Percentiles rank a stretch among this genome's conserved stretches.
Conservation (phyloP, 2,113 vertebrate species). For the Micronycteris hirsuta region DNA sequence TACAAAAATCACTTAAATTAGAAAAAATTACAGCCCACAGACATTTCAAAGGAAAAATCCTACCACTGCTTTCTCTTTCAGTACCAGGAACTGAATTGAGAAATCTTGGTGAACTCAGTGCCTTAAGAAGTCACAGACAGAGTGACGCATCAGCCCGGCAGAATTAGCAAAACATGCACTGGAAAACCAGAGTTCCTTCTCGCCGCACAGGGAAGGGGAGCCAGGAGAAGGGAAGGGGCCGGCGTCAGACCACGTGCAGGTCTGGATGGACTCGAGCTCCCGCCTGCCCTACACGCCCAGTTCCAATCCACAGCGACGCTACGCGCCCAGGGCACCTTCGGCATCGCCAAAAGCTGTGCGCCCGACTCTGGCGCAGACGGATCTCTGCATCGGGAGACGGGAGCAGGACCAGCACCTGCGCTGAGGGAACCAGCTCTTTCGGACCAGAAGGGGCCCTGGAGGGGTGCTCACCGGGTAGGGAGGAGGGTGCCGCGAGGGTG, state of each 20-base stretch:
- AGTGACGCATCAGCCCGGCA: neutral
- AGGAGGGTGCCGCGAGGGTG: neutral
- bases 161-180: neutral
- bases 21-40: neutral
- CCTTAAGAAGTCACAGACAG: neutral
- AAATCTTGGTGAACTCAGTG: neutral
- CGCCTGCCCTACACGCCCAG: neutral
- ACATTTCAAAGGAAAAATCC: neutral
- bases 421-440: neutral
- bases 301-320: neutral
- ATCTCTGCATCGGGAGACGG: rapidly evolving
- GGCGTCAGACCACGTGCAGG: neutral
- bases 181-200: too few relatives aligned
- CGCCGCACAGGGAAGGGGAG: neutral
- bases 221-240: too few relatives aligned
- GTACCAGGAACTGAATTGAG: neutral
- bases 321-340: neutral
- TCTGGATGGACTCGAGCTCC: rapidly evolving
- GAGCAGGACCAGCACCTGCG: neutral
- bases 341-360: neutral
- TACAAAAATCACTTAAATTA: neutral
- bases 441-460: neutral
- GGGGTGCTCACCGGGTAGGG: neutral
- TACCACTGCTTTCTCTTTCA: neutral
- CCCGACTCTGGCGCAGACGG: neutral